A percentile compares a stretch with the other conserved stretches of the same genome.
Evolutionary conservation across 2,888 invertebrate species (phyloP).

Genomic region (Bembecia ichneumoniformis): DNA sequence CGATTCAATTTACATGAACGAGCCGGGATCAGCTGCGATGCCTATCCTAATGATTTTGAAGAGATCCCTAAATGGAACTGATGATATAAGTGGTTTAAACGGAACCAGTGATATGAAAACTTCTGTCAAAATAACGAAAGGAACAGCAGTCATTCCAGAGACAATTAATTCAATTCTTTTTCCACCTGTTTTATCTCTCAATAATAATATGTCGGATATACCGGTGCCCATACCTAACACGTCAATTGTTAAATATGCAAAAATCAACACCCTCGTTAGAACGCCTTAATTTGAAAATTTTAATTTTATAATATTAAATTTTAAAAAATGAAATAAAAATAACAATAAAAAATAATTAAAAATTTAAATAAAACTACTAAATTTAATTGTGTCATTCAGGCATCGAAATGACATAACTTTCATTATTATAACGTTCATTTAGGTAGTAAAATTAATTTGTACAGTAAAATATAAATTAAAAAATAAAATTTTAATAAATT

Average conservation of each 20-base stretch:
- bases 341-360: too few relatives aligned
- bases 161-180: constrained; percentile 42
- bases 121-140: constrained; percentile 32
- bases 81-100: neutral
- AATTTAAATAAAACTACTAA: too few relatives aligned
- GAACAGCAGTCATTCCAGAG: constrained; percentile 38
- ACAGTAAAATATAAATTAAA: too few relatives aligned
- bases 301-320: too few relatives aligned
- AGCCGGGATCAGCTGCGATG: too few relatives aligned
- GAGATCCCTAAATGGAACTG: neutral
- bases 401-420: too few relatives aligned
- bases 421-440: too few relatives aligned
- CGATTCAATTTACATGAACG: too few relatives aligned
- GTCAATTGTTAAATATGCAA: constrained; percentile 52
- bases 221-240: constrained; percentile 59
- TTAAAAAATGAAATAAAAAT: too few relatives aligned
- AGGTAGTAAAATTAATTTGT: too few relatives aligned
- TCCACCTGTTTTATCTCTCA: constrained; percentile 42
- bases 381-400: too few relatives aligned
- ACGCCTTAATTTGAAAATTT: constrained; percentile 1
- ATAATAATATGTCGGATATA: constrained; percentile 44
- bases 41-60: neutral
- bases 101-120: constrained; percentile 7
- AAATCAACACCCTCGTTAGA: constrained; percentile 40
- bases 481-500: too few relatives aligned